Evolutionary conservation across 2,113 vertebrate species (phyloP), one percentile per base, ranked within the genome.

Genomic region (Formicarius rufipectus): DNA sequence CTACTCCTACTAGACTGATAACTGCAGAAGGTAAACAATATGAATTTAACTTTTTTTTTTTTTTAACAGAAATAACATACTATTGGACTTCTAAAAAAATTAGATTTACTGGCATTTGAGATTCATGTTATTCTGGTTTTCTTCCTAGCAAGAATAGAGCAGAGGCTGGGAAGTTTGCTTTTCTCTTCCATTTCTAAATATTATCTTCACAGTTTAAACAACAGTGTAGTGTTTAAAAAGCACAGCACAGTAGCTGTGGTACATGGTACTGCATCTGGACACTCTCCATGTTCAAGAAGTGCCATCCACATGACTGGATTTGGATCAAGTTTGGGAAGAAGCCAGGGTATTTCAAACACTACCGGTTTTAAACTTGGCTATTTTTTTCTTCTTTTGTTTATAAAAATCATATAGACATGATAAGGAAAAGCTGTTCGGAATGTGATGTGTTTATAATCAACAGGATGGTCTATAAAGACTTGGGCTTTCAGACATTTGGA

Each of bases 341-440:
- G 30, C 11, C 59, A 59, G 27, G 40, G 31, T 79, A 62, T 50
- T 95, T 84, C 52, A 47, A 95, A 63, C 33, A 64, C 31, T 33
- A 40, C 23, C 5, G 0, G 4, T 68, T 84, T 58, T 78, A 50
- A 85, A 66, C 22, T 37, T 83, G 11, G 28, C 37, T 68, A 58
- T 78, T 96, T 93, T 94, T n/a, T 39, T 80, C 47, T 63, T 62
- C 18, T 28, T 68, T 82, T 71, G 42, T 86, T 88, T 78, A 90
- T 50, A 88, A 83, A 83, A 92, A 81, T 37, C 45, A 45, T 21
- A 21, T 42, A 14, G 19, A 90, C 87, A 47, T 66, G 28, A 75
- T 24, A 78, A 72, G 59, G 55, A 87, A 91, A 91, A 72, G 42
- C 33, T 84, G 25, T 84, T 90, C n/a, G 72, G 58, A 93, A 74